Evolutionary conservation across 2,888 invertebrate species (phyloP), one percentile per base, ranked within the genome.

Genomic region (Copidosoma aretas): DNA sequence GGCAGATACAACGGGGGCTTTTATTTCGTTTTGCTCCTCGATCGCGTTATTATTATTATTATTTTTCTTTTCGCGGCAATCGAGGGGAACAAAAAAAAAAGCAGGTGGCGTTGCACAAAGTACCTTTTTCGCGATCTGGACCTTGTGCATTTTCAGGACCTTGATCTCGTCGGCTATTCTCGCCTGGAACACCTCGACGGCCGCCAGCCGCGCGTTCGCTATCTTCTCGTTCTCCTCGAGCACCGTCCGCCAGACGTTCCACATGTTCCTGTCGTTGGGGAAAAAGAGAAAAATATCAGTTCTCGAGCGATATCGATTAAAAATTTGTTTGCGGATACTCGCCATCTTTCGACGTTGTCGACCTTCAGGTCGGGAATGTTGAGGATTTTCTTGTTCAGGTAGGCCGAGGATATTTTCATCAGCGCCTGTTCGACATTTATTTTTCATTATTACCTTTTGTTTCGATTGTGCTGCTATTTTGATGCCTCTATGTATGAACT

Each of bases 231-330:
- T 95, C 85, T 97, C 97, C 82, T 97, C 97, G 77, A 98, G 86
- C 2, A 97, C 94, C 0, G 94, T 94, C 74, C 95, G 89, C 97
- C 97, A 98, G n/a, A 97, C 96, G 80, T 93, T 94, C 93, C 95
- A 95, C 90, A 97, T 94, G 82, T 97, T 96, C 93, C 97, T 97
- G 78, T 14, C 8, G 43, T 8, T 32, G 8, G 8, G 4, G 8
- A 32, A 32, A 32, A 32, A 32, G 8, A 5, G 8, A 32, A 3
- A 3, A 5, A 32, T 8, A 32, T 32, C 32, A 32, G 4, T 32
- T 32, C 32, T 32, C 32, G 32, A 5, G 32, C 32, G 8, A 5
- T 32, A 5, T 32, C 8, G 8, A 8, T 32, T 32, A 32, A 32
- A 32, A 32, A 32, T 32, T 32, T 3, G 3, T 32, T 32, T 32